Percentiles rank a stretch among this genome's conserved stretches.
Conservation (phyloP, 2,797 vertebrate genomes). For the Cryptoblepharus egeriae region DNA sequence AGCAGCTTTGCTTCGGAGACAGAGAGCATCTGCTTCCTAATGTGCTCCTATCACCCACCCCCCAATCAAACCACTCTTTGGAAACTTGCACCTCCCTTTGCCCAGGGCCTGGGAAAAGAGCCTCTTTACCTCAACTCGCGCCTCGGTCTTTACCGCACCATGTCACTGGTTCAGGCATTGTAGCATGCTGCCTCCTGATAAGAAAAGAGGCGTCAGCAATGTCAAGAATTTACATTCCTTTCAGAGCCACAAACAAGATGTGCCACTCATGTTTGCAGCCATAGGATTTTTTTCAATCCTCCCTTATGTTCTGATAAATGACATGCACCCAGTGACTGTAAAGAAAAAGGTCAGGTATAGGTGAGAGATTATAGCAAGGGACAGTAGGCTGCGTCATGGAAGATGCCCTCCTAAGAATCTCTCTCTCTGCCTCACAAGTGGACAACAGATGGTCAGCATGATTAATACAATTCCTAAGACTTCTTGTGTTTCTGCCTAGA, state of each 20-base stretch:
- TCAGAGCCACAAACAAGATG: slow-evolving; percentile 46
- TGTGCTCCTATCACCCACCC: slow-evolving; percentile 48
- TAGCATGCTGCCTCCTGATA: slow-evolving; percentile 62
- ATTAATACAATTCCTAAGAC: background rate
- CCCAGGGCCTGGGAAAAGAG: slow-evolving; percentile 76
- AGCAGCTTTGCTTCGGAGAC: slow-evolving; percentile 72
- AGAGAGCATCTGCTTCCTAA: slow-evolving; percentile 78
- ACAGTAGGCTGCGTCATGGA: background rate
- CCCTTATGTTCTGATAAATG: background rate
- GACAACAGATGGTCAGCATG: background rate
- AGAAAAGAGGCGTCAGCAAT: slow-evolving; percentile 57
- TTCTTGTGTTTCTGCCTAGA: too few relatives aligned
- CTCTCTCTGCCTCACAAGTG: background rate
- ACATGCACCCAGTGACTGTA: background rate
- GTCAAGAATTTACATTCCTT: slow-evolving; percentile 65
- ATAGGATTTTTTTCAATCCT: slow-evolving; percentile 44
- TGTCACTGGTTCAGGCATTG: slow-evolving; percentile 63
- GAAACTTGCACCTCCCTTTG: slow-evolving; percentile 63
- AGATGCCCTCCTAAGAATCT: background rate
- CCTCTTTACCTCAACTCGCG: slow-evolving; percentile 45
- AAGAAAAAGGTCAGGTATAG: background rate
- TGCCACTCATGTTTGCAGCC: slow-evolving; percentile 6
- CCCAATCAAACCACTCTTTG: slow-evolving; percentile 64
- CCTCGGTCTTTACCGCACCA: slow-evolving; percentile 50
- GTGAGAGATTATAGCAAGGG: background rate